Evolutionary conservation across 2,113 vertebrate species (phyloP), one percentile per base, ranked within the genome.

Genomic region (Emydura subglobosa): DNA sequence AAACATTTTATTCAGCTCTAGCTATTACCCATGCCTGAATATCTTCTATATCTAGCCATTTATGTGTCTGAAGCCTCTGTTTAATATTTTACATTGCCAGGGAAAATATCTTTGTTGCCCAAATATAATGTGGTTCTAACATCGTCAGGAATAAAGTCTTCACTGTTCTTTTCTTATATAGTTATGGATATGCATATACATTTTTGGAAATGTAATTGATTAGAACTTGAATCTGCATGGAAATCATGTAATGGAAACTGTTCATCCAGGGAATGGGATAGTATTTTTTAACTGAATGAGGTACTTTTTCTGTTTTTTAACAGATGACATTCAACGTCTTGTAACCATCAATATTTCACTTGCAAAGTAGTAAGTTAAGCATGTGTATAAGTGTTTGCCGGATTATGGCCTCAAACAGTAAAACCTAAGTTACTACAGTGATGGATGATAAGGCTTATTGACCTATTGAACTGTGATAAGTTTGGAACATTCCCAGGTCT

Each of bases 11-110:
- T 90, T 95, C 25, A 55, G 86, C 96, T 84, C 92, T 94, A 96
- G 91, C 79, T 94, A 76, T 91, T 96, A 94, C 93, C 92, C 42
- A 78, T 2, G 13, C 24, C 27, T 95, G 89, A 95, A 84, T 90
- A 78, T 97, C 94, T 94, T 92, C 88, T 86, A 5, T 94, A 96
- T 95, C 94, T 94, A 80, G 78, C 34, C 88, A 93, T 96, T 95
- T 96, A 89, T 82, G 91, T 94, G 83, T 84, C 91, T 95, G 89
- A 86, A 79, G 90, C 93, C 94, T 96, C 90, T 94, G 88, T 94
- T 96, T 95, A 96, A 95, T 97, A 94, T 90, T 96, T 94, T 80
- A 78, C 11, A 96, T 93, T 96, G 91, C 55, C 93, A 94, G 87
- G 94, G 93, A 82, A 96, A 94, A 95, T 94, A 94, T 93, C 95